Conservation (phyloP, 2,888 invertebrate genomes). For the Eurois occulta region DNA sequence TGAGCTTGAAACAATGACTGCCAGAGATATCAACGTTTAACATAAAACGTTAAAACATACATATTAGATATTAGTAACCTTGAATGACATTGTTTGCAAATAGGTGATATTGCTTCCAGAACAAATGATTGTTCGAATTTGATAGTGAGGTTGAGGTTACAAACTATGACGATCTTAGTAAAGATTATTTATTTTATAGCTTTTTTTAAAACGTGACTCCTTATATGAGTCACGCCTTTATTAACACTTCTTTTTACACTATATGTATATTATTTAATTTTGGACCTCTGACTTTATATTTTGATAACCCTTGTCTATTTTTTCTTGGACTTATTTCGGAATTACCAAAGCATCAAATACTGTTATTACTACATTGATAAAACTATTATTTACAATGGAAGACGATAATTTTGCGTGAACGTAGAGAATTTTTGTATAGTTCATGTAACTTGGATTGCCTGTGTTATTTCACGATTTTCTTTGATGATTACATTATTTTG, state of each 20-base stretch:
- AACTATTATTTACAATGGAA: conserved; percentile 12
- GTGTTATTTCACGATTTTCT: conserved; percentile 10
- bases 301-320: conserved; percentile 11
- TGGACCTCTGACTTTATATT: conserved; percentile 38
- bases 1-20: not conserved
- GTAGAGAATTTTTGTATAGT: conserved; percentile 21
- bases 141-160: conserved; percentile 27
- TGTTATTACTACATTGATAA: conserved; percentile 21
- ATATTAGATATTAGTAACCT: not conserved
- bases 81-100: not conserved
- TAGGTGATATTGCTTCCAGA: conserved; percentile 9
- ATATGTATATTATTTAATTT: conserved; percentile 21
- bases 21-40: not conserved
- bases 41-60: not conserved
- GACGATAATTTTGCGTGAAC: conserved; percentile 46
- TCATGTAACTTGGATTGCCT: conserved; percentile 19
- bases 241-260: not conserved
- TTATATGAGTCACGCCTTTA: conserved; percentile 6
- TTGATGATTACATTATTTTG: conserved; percentile 7
- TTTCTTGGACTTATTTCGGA: not conserved
- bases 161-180: not conserved
- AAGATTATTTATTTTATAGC: not conserved
- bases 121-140: conserved; percentile 14
- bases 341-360: conserved; percentile 8
- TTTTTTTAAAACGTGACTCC: conserved; percentile 10